phyloP scores from a whole-genome alignment of 1,140 invertebrate species.

The Drosophila santomea region DNA sequence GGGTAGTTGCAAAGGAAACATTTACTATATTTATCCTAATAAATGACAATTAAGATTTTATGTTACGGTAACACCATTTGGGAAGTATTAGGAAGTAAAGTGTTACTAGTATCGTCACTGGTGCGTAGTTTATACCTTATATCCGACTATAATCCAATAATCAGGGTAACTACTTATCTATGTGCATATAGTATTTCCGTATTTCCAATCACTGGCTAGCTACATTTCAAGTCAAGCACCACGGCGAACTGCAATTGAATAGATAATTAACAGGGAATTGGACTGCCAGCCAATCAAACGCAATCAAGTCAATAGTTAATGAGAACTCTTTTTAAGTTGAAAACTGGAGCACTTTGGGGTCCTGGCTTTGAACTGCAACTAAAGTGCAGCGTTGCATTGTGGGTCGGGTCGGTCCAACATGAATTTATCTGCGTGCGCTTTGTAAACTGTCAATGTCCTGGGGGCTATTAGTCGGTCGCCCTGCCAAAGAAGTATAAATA shows the following conservation, averaged over 20 bases:
- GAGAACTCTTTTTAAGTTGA: slow-evolving; percentile 37
- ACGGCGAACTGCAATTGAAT: slow-evolving; percentile 28
- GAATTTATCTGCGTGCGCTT: slow-evolving; percentile 41
- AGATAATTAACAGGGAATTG: slow-evolving; percentile 37
- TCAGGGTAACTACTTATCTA: not conserved
- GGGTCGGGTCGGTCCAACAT: slow-evolving; percentile 23
- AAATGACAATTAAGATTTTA: too few species aligned
- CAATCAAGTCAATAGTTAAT: slow-evolving; percentile 43
- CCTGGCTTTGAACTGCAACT: slow-evolving; percentile 4
- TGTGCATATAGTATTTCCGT: too few species aligned
- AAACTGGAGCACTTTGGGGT: slow-evolving; percentile 24
- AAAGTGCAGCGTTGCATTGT: slow-evolving; percentile 10
- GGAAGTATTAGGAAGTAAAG: too few species aligned
- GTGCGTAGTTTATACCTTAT: not conserved
- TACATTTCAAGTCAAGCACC: slow-evolving; percentile 3
- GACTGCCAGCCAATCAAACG: slow-evolving; percentile 31
- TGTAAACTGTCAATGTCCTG: slow-evolving; percentile 57
- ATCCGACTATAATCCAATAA: not conserved
- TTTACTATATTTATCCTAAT: too few species aligned
- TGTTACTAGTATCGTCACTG: too few species aligned
- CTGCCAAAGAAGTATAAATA: slow-evolving; percentile 52
- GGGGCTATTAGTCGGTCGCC: slow-evolving; percentile 61
- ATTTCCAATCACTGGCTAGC: not conserved
- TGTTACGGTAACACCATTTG: too few species aligned
- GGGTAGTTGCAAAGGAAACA: too few species aligned